Conservation (phyloP, 2,888 invertebrate genomes). For the Cosmia trapezina region DNA sequence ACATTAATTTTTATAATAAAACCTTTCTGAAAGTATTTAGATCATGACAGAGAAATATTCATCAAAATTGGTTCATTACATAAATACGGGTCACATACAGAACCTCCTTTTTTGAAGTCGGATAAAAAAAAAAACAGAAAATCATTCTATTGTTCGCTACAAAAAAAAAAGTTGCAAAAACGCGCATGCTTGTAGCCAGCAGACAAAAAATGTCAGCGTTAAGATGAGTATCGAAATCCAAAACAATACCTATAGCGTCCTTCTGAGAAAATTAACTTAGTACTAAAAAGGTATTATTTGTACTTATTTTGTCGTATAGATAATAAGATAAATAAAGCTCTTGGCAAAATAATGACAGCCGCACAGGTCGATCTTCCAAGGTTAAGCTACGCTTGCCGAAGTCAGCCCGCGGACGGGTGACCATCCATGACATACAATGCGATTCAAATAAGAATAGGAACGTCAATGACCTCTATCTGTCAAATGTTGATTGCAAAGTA, state of each 20-base stretch:
- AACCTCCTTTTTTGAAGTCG: no score
- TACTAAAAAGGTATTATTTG: background rate
- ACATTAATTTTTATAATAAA: no score
- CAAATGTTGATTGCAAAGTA: no score
- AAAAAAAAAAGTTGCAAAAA: constrained; percentile 19
- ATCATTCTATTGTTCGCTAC: background rate
- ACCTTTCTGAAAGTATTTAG: no score
- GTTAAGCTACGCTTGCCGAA: background rate
- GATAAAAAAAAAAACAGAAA: background rate
- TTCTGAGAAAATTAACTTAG: constrained; percentile 32
- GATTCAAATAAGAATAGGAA: no score
- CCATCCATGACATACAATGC: no score
- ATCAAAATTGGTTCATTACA: no score
- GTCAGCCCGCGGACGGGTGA: background rate
- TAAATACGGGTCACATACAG: no score
- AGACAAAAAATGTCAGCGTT: constrained; percentile 8
- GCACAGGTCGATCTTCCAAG: background rate
- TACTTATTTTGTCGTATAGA: background rate
- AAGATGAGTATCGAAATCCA: constrained; percentile 11
- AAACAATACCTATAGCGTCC: background rate
- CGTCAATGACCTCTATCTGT: no score
- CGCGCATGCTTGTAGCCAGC: background rate
- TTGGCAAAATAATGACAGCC: background rate
- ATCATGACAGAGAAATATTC: no score
- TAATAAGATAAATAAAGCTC: no score